A percentile compares a stretch with the other conserved stretches of the same genome.
Evolutionary conservation across 2,888 invertebrate species (phyloP).

Genomic region (Branchipolynoe longqiensis): DNA sequence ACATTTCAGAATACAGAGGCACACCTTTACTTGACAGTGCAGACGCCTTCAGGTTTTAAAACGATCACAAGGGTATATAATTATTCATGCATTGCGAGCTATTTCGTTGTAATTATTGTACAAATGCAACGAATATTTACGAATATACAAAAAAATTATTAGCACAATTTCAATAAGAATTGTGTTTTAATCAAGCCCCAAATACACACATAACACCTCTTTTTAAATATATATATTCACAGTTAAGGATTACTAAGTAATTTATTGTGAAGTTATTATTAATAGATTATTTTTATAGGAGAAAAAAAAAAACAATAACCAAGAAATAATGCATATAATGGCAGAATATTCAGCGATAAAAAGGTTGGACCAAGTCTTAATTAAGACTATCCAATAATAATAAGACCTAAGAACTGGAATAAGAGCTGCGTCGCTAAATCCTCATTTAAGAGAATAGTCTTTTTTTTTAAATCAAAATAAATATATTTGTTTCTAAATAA

Average conservation of each 20-base stretch:
- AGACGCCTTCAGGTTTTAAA: background rate
- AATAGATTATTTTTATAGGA: no score
- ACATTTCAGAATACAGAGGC: slow-evolving; percentile 41
- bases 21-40: background rate
- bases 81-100: no score
- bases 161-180: no score
- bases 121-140: no score
- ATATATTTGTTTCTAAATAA: background rate
- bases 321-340: background rate
- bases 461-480: background rate
- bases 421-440: slow-evolving; percentile 13
- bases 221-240: no score
- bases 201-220: no score
- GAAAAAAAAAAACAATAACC: background rate
- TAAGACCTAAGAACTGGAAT: background rate
- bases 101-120: no score
- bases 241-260: no score
- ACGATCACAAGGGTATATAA: background rate
- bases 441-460: background rate
- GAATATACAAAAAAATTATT: no score
- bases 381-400: no score
- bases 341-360: background rate
- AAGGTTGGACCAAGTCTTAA: slow-evolving; percentile 4
- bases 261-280: no score
- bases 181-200: no score